A percentile compares a stretch with the other conserved stretches of the same genome.
These are phyloP conservation scores for Sardina pilchardus DNA, from an alignment of 2,113 vertebrate species.

Conservation along the genomic window DNA sequence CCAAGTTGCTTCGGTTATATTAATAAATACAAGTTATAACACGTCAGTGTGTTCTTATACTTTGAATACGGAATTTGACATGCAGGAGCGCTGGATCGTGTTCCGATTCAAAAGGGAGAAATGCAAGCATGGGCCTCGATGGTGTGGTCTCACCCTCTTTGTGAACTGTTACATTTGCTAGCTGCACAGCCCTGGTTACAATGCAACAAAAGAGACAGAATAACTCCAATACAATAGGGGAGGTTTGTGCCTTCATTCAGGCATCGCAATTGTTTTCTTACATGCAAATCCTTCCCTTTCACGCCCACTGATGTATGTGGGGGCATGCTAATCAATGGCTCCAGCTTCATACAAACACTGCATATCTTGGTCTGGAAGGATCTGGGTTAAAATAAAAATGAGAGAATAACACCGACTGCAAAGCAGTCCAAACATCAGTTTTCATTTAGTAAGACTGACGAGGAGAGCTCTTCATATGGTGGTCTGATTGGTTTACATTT, in stretches of 20 bases:
- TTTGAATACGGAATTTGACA: too few relatives aligned
- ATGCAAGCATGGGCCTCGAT: not conserved
- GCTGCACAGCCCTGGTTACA: not conserved
- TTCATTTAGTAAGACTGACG: not conserved
- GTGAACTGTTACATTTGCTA: not conserved
- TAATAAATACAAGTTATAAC: too few relatives aligned
- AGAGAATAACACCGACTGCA: not conserved
- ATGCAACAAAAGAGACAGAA: not conserved
- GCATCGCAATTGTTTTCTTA: not conserved
- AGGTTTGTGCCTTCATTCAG: not conserved
- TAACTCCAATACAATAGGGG: not conserved
- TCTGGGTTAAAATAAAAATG: not conserved
- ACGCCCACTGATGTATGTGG: not conserved
- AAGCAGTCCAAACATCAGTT: not conserved
- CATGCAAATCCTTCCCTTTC: not conserved
- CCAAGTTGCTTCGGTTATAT: too few relatives aligned
- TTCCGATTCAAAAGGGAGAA: not conserved
- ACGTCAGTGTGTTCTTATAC: too few relatives aligned
- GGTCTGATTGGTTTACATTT: slow-evolving; percentile 16
- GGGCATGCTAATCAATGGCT: not conserved
- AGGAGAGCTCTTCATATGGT: not conserved
- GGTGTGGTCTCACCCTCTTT: not conserved
- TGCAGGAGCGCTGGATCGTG: not conserved
- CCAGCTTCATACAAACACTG: not conserved
- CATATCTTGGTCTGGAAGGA: not conserved